Evolutionary conservation across 1,140 invertebrate species (phyloP), one percentile per base, ranked within the genome.

Genomic region (Telenomus remus): DNA sequence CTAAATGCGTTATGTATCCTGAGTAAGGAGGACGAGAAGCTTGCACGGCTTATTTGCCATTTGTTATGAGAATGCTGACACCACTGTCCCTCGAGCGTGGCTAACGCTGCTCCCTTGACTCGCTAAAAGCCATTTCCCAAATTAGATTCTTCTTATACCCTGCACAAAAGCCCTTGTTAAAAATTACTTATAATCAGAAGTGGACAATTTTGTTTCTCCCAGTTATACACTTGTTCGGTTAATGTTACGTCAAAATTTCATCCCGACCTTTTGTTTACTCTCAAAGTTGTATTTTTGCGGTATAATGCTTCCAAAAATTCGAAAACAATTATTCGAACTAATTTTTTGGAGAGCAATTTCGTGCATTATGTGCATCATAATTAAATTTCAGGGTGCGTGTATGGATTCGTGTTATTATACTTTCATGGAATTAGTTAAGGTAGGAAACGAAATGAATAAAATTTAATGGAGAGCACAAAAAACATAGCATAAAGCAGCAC

Each of bases 11-110:
- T 71, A 71, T 63, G 53, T 50, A 14, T 55, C 71, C 19, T 51
- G 70, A 59, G 47, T 64, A 60, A 59, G 65, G 42, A 65, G 46
- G 34, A 27, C 19, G 19, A 27, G 19, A 3, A 59, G 19, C 53
- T 64, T 44, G 59, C 53, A 50, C 63, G 64, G 43, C 55, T 76
- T 76, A 76, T 70, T 76, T 76, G 61, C 55, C 49, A 70, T 70
- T 76, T 76, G 54, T 69, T 75, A 64, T 53, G 42, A 50, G 46
- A 46, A 37, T 10, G 50, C 37, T 27, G 42, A 72, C 48, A 44
- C 47, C 47, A 43, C 43, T 46, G 64, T 63, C 57, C 47, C 46
- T 48, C n/a, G 55, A 66, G 63, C 63, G 35, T 51, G 46, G 50
- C 60, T 44, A 61, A 66, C 59, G 39, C n/a, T 51, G 35, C 51